A percentile compares a stretch with the other conserved stretches of the same genome.
These are phyloP conservation scores for Scrobipalpa costella DNA, from an alignment of 2,888 invertebrate genomes.

Conservation along the genomic window DNA sequence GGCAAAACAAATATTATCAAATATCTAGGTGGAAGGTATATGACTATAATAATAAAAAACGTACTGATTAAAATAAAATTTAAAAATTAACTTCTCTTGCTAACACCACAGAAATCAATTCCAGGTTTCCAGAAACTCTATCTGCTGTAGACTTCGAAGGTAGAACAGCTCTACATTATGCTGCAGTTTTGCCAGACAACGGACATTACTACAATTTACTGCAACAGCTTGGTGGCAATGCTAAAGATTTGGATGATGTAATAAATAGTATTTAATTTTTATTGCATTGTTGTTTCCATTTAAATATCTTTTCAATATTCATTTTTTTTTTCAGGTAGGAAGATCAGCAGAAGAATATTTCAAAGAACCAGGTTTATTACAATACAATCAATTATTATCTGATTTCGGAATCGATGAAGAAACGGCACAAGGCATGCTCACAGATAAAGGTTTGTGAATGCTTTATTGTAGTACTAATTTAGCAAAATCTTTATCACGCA, in stretches of 20 bases:
- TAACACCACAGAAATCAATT: neutral
- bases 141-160: slow-evolving; percentile 89
- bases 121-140: slow-evolving; percentile 92
- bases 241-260: slow-evolving; percentile 91
- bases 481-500: slow-evolving; percentile 19
- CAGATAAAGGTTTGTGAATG: slow-evolving; percentile 87
- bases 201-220: slow-evolving; percentile 93
- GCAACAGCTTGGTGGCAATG: slow-evolving; percentile 92
- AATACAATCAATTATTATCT: slow-evolving; percentile 84
- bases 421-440: slow-evolving; percentile 84
- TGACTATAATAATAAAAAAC: neutral
- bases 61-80: neutral
- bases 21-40: slow-evolving; percentile 79
- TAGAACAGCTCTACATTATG: slow-evolving; percentile 94
- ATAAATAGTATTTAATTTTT: slow-evolving; percentile 49
- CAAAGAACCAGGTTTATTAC: slow-evolving; percentile 84
- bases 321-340: slow-evolving; percentile 82
- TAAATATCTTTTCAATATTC: neutral
- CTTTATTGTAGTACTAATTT: neutral
- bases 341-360: slow-evolving; percentile 90
- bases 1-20: slow-evolving; percentile 90
- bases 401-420: slow-evolving; percentile 87
- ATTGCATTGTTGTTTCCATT: neutral
- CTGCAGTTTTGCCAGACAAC: slow-evolving; percentile 91
- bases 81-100: no score